Conservation (phyloP, 2,797 vertebrate genomes). For the Dendrocincla fuliginosa region DNA sequence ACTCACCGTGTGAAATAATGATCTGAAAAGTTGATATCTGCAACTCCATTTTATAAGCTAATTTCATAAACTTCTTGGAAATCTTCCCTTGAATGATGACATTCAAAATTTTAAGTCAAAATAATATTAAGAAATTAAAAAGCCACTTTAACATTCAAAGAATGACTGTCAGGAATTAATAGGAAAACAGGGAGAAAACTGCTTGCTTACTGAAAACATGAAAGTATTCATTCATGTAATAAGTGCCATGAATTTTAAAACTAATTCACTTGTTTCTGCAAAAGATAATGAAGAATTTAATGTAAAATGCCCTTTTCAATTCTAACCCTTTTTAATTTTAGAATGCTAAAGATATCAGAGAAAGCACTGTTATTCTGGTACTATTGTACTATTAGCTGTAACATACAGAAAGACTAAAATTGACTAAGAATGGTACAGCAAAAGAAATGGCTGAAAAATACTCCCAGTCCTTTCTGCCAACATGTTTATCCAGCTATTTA, state of each 20-base stretch:
- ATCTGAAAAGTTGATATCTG: not conserved
- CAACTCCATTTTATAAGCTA: not conserved
- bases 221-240: constrained; percentile 15
- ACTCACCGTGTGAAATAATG: not conserved
- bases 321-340: constrained; percentile 47
- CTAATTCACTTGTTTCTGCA: constrained; percentile 40
- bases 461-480: not conserved
- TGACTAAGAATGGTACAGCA: not conserved
- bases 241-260: constrained; percentile 24
- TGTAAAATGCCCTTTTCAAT: constrained; percentile 33
- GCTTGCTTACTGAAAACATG: not conserved
- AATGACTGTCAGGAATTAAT: not conserved
- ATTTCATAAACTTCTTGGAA: not conserved
- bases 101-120: not conserved
- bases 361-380: not conserved
- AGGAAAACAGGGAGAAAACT: not conserved
- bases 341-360: not conserved
- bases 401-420: constrained; percentile 1
- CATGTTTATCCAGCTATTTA: not conserved
- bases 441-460: constrained; percentile 38
- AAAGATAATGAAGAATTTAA: constrained; percentile 50
- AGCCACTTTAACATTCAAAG: not conserved
- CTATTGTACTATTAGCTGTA: constrained; percentile 15
- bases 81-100: not conserved
- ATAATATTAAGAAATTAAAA: not conserved